Percentiles rank a stretch among this genome's conserved stretches.
Conservation (phyloP, 2,888 invertebrate genomes). For the Dione juno region DNA sequence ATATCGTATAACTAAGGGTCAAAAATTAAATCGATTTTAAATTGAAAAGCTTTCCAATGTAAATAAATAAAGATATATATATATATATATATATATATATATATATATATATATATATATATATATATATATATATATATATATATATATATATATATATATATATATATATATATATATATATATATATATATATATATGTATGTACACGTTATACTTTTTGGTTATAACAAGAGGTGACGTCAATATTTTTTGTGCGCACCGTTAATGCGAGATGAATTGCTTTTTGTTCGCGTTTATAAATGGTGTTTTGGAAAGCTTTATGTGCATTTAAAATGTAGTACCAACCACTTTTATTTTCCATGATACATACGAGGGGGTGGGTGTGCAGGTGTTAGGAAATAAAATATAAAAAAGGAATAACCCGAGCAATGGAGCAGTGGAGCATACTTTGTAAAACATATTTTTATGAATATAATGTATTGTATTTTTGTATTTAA, state of each 20-base stretch:
- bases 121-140: too few species aligned
- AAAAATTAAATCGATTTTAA: too few species aligned
- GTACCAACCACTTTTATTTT: constrained; percentile 44
- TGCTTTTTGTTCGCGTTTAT: constrained; percentile 71
- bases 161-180: too few species aligned
- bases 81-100: too few species aligned
- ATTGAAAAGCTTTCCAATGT: too few species aligned
- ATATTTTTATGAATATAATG: background rate
- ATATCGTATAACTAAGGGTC: too few species aligned
- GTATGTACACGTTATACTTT: constrained; percentile 25
- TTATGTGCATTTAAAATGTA: constrained; percentile 64
- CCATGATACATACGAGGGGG: constrained; percentile 45
- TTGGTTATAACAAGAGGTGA: constrained; percentile 56
- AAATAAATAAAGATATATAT: too few species aligned
- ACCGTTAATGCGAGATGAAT: constrained; percentile 70
- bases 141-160: too few species aligned
- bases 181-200: background rate
- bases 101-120: too few species aligned
- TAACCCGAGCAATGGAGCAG: background rate
- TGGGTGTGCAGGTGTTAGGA: constrained; percentile 19
- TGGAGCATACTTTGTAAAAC: background rate
- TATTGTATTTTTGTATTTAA: too few species aligned
- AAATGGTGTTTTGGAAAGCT: constrained; percentile 64
- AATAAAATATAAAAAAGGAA: background rate
- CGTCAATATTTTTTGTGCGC: constrained; percentile 74